phyloP scores from a whole-genome alignment of 2,888 invertebrate species.

The Idaea aversata region DNA sequence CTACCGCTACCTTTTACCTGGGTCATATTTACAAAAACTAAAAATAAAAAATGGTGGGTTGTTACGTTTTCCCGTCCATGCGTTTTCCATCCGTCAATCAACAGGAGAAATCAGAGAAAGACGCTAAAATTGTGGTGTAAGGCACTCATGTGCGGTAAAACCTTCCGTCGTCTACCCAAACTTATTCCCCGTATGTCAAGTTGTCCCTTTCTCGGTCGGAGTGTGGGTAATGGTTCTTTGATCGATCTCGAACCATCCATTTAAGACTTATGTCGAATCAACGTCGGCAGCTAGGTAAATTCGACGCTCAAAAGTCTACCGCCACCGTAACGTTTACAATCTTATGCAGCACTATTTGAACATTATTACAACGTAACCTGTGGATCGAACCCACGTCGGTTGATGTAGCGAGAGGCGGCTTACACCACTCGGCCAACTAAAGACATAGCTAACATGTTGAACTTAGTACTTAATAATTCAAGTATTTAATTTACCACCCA shows the following conservation, averaged over 20 bases:
- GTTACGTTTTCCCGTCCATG: too few species aligned
- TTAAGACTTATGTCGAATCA: constrained; percentile 44
- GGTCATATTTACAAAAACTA: neutral
- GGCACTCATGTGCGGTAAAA: neutral
- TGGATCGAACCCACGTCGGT: too few species aligned
- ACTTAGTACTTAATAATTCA: too few species aligned
- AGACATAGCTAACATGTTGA: too few species aligned
- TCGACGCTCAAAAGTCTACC: too few species aligned
- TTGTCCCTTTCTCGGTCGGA: constrained; percentile 24
- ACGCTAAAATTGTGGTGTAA: constrained; percentile 10
- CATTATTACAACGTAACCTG: too few species aligned
- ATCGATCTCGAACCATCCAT: constrained; percentile 57
- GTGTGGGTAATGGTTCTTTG: constrained; percentile 60
- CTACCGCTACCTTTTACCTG: too few species aligned
- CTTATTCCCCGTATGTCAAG: constrained; percentile 28
- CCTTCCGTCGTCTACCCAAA: constrained; percentile 9
- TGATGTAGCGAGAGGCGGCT: too few species aligned
- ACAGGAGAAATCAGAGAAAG: neutral
- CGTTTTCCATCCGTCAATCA: neutral
- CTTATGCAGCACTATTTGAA: too few species aligned
- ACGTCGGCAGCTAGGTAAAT: neutral
- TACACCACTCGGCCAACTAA: too few species aligned
- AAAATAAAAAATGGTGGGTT: neutral
- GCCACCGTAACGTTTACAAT: too few species aligned
- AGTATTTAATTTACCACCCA: too few species aligned